Evolutionary conservation across 2,888 invertebrate species (phyloP).

Genomic region (Napeogenes sylphis): DNA sequence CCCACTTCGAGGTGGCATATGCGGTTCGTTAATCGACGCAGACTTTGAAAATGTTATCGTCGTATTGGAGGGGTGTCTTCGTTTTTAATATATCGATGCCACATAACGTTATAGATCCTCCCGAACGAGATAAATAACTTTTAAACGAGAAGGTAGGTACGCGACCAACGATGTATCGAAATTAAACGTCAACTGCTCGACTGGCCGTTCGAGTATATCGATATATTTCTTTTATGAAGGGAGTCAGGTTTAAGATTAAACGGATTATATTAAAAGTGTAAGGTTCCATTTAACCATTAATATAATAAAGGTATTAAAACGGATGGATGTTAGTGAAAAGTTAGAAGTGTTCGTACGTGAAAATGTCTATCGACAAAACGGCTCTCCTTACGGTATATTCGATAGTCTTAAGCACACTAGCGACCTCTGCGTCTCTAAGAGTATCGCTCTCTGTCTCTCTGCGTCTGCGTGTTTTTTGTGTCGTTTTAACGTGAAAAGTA

Average conservation of each 20-base stretch:
- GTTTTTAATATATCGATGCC: too few species aligned
- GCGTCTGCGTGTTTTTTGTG: too few species aligned
- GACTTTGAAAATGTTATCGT: too few species aligned
- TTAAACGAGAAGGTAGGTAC: constrained; percentile 19
- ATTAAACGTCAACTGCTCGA: constrained; percentile 7
- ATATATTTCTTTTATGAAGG: not conserved
- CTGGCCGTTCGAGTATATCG: not conserved
- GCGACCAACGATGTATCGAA: constrained; percentile 3
- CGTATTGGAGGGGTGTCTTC: too few species aligned
- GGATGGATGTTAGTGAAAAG: constrained; percentile 29
- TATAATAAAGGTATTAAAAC: constrained; percentile 11
- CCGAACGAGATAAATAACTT: constrained; percentile 11
- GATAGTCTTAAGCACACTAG: constrained; percentile 11
- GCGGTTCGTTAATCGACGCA: too few species aligned
- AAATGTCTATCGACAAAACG: constrained; percentile 27
- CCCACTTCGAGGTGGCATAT: too few species aligned
- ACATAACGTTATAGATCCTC: not conserved
- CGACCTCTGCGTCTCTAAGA: constrained; percentile 12
- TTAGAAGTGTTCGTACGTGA: constrained; percentile 27
- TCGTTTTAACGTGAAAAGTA: too few species aligned
- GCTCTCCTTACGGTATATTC: constrained; percentile 26
- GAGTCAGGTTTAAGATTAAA: constrained; percentile 5
- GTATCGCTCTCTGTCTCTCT: not conserved
- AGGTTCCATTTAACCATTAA: not conserved
- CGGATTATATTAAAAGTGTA: not conserved